Evolutionary conservation across 2,113 vertebrate genomes (phyloP).

Genomic region (Podarcis raffonei): DNA sequence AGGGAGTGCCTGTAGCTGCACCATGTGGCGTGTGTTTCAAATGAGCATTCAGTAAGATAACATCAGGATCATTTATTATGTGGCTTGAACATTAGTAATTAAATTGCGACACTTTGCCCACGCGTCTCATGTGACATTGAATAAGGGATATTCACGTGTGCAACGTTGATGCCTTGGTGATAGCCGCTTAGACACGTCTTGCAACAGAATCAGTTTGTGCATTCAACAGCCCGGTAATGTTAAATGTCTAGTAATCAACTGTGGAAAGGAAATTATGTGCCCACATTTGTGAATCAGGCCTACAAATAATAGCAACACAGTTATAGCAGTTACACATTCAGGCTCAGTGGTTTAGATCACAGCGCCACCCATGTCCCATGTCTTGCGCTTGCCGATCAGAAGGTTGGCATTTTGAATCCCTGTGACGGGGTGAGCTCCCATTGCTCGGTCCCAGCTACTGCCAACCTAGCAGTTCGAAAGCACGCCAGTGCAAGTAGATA

Average conservation of each 20-base stretch:
- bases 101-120: background rate
- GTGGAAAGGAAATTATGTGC: background rate
- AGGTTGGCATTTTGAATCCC: too few relatives aligned
- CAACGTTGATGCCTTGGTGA: background rate
- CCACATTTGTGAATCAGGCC: background rate
- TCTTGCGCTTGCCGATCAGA: too few relatives aligned
- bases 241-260: background rate
- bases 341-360: background rate
- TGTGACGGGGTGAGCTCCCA: too few relatives aligned
- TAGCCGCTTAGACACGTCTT: background rate
- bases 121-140: constrained; percentile 39
- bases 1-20: constrained; percentile 46
- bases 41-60: constrained; percentile 53
- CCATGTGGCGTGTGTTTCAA: constrained; percentile 37
- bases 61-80: constrained; percentile 49
- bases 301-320: too few relatives aligned
- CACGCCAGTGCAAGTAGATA: too few relatives aligned
- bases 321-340: too few relatives aligned
- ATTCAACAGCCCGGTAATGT: background rate
- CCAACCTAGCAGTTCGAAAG: too few relatives aligned
- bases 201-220: background rate
- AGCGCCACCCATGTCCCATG: background rate
- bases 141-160: background rate
- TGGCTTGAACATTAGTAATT: background rate
- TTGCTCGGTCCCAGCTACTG: too few relatives aligned